Conservation (phyloP, 2,888 invertebrate species). For the Meghimatium bilineatum region DNA sequence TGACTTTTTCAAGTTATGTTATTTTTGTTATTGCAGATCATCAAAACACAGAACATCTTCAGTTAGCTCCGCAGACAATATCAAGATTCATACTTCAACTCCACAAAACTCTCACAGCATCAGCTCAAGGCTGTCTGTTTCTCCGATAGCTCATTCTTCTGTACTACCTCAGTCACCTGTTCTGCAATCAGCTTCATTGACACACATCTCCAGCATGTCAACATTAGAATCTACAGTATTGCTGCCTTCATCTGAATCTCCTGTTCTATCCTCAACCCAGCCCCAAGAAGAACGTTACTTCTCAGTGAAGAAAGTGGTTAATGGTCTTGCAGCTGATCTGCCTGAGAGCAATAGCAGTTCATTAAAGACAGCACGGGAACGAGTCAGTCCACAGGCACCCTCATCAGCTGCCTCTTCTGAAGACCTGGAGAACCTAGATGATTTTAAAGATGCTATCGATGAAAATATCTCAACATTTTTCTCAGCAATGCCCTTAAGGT, state of each 20-base stretch:
- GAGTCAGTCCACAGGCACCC: conserved; percentile 1
- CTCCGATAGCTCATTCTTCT: background rate
- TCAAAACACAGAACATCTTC: conserved; percentile 44
- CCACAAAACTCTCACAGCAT: conserved; percentile 15
- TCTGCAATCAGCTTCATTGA: background rate
- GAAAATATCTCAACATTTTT: conserved; percentile 66
- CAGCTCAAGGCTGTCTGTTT: background rate
- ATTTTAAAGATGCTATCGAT: conserved; percentile 67
- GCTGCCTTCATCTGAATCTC: background rate
- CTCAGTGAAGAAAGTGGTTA: background rate
- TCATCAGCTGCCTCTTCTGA: conserved; percentile 54
- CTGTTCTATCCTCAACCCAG: background rate
- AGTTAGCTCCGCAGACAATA: conserved; percentile 50
- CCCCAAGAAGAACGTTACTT: background rate
- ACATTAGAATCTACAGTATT: background rate
- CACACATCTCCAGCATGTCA: background rate
- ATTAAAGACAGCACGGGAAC: background rate
- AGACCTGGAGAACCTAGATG: conserved; percentile 58
- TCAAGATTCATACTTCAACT: conserved; percentile 37
- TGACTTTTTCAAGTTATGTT: too few relatives aligned
- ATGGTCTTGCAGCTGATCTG: background rate
- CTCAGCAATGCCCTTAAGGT: conserved; percentile 65
- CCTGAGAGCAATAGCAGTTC: background rate
- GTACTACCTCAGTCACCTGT: background rate
- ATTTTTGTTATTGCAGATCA: conserved; percentile 38